Base-by-base conservation (phyloP, 1,140 invertebrate species). In the Sycobia sp. region DNA sequence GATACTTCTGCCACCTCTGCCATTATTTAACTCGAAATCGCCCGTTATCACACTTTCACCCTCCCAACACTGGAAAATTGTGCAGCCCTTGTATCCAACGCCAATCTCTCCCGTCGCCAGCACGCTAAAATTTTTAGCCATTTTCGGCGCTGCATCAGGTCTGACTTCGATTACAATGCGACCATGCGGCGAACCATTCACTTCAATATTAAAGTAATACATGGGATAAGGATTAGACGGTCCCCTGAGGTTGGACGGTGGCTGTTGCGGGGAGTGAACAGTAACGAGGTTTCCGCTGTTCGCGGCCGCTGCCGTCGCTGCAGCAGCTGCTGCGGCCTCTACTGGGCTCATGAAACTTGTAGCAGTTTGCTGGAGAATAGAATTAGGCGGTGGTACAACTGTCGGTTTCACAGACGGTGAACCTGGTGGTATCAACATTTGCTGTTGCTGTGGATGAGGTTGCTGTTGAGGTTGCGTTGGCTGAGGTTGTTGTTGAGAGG, bases 101-200 rank as follows among this genome's bases (percentile, higher is more conserved):
- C 91, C 91, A 20, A 87, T 84, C 69, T 93, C 91, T 2, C 92
- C 91, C 0, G 89, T 91, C 11, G 90, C 87, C 3, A 97, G 80
- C 1, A 89, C 84, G 62, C 88, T 86, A 78, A 96, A 97, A 78
- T 97, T 97, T 74, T 93, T 91, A 22, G 91, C 89, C 86, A 96
- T 97, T 73, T 90, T 93, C 4, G 95, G 95, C 3, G 93, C 93
- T 5, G 89, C 87, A 77, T 96, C 91, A 8, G 88, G 88, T 66
- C 91, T 86, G 9, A 95, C 88, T 82, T 96, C 91, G 66, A 94
- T 90, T 4, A 94, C 86, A 51, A 95, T 86, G 16, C 92, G 83
- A 1, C 92, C 92, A 58, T 87, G 84, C 0, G 85, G 84, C 18
- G 85, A 76, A 13, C 89, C 88, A 73, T 90, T 89, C 14, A 91